A percentile compares a stretch with the other conserved stretches of the same genome.
Evolutionary conservation across 2,113 vertebrate species (phyloP).

Genomic region (Ramphastos sulfuratus): DNA sequence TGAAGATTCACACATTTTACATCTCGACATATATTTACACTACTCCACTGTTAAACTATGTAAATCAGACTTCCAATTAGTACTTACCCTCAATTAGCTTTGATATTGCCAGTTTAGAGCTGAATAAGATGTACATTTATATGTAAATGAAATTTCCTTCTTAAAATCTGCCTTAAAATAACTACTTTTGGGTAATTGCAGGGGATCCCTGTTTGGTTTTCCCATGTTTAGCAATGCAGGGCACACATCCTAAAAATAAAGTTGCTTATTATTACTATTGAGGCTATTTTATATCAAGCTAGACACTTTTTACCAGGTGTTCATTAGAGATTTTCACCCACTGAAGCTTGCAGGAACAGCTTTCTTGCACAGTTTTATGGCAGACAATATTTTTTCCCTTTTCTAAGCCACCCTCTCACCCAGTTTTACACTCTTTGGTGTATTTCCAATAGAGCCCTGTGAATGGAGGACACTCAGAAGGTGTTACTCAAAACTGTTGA

Average conservation of each 20-base stretch:
- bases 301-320: not conserved
- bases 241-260: not conserved
- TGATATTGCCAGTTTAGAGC: constrained; percentile 11
- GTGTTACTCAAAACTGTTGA: not conserved
- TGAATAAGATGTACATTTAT: constrained; percentile 50
- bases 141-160: constrained; percentile 24
- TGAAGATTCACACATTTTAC: not conserved
- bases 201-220: not conserved
- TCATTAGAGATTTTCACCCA: not conserved
- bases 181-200: not conserved
- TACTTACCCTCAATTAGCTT: not conserved
- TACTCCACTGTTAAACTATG: constrained; percentile 19
- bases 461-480: not conserved
- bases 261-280: not conserved
- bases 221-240: not conserved
- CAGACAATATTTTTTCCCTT: not conserved
- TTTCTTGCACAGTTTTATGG: not conserved
- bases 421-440: not conserved
- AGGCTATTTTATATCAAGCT: not conserved
- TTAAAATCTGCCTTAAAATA: not conserved
- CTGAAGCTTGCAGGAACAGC: not conserved
- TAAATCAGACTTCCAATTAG: constrained; percentile 52
- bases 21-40: not conserved
- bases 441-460: not conserved
- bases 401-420: not conserved